Base-by-base conservation (phyloP, 2,797 vertebrate genomes). In the Hypotaenidia philippensis region DNA sequence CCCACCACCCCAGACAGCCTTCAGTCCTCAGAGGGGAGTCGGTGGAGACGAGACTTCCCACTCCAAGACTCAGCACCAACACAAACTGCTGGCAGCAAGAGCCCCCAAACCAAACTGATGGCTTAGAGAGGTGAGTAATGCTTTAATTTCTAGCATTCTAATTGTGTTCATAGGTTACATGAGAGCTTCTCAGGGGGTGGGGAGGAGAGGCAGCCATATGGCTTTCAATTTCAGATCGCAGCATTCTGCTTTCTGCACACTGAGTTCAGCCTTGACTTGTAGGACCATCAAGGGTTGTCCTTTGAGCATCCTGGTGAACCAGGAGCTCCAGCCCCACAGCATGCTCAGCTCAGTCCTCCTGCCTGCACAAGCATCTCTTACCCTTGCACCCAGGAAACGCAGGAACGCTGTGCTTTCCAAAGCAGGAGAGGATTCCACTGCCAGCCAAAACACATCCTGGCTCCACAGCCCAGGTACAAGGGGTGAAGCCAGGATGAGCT, bases 81-180 rank as follows among this genome's bases (percentile, higher is more conserved):
- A 85, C 77, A 38, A 77, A 38, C 68, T 83, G 49, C 82, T 82
- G 83, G 68, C 56, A 96, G 56, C 91, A 83, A 75, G 65, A 97
- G 71, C 64, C 77, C 83, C 85, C 66, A 91, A 87, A 52, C 45
- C 68, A 65, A 93, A 60, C 40, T 69, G 84, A 96, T 78, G 72
- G 68, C 55, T 69, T 60, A 52, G 38, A 95, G 76, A 86, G 95
- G 95, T 97, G 82, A 97, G 97, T 93, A 94, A 63, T 53, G 53
- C 76, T 64, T 93, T 77, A 20, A 83, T 89, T 97, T 94, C 85
- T 91, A 72, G 8, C 36, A 49, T 22, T 63, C 15, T 84, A 32
- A 52, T 57, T 6, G 14, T 4, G 12, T 52, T 72, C 61, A 75
- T 5, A 4, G 29, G 26, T 56, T 80, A 32, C 41, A 5, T 10